These are phyloP conservation scores for Addax nasomaculatus DNA, from an alignment of 2,113 vertebrate genomes.

Conservation along the genomic window DNA sequence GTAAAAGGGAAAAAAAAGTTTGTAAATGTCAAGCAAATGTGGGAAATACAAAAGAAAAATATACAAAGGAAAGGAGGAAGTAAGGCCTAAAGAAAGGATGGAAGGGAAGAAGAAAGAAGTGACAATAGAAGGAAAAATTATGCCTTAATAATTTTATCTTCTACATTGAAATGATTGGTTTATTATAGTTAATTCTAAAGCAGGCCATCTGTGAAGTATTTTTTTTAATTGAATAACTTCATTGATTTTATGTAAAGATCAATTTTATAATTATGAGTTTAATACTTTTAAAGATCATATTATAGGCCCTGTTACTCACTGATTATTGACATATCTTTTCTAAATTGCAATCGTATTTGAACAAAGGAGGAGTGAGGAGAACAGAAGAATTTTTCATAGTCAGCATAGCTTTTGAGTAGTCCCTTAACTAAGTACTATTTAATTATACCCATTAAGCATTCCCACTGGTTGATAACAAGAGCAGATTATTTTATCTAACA, in stretches of 20 bases:
- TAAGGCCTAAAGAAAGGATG: background rate
- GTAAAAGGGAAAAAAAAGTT: background rate
- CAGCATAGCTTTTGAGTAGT: background rate
- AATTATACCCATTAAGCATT: slow-evolving; percentile 43
- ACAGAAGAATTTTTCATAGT: background rate
- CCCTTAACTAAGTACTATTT: slow-evolving; percentile 19
- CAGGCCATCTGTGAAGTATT: background rate
- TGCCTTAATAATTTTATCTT: background rate
- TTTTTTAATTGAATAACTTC: background rate
- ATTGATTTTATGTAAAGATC: background rate
- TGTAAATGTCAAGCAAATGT: background rate
- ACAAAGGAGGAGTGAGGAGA: background rate
- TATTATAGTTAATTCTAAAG: background rate
- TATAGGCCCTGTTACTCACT: background rate
- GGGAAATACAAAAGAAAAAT: background rate
- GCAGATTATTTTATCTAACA: background rate
- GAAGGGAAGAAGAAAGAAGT: background rate
- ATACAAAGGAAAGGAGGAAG: background rate
- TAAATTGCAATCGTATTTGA: background rate
- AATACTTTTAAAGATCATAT: background rate
- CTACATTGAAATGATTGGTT: background rate
- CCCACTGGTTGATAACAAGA: background rate
- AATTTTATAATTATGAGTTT: background rate
- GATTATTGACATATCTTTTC: background rate
- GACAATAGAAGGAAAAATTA: background rate